Conservation (phyloP, 2,113 vertebrate species). For the Coracopsis vasa region DNA sequence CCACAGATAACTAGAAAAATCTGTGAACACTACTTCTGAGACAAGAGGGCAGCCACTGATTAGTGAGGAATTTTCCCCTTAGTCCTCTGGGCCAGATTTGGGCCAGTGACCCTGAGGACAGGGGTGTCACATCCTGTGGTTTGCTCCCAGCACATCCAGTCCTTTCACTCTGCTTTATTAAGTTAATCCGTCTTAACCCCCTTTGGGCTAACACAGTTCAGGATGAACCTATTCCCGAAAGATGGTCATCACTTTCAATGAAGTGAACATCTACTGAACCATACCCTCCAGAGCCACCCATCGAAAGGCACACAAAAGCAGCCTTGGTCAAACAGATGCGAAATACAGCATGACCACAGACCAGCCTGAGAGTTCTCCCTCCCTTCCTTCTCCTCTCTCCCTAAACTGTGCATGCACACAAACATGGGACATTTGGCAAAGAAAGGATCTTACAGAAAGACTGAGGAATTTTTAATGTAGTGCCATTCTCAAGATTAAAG, state of each 20-base stretch:
- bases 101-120: background rate
- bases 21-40: background rate
- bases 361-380: background rate
- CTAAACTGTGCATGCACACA: slow-evolving; percentile 22
- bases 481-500: slow-evolving; percentile 62
- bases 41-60: background rate
- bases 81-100: background rate
- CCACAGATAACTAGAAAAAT: background rate
- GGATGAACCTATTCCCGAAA: slow-evolving; percentile 35
- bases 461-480: slow-evolving; percentile 64
- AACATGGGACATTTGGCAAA: slow-evolving; percentile 60
- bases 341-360: background rate
- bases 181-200: slow-evolving; percentile 39
- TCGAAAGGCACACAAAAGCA: background rate
- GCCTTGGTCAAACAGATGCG: background rate
- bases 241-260: background rate
- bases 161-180: slow-evolving; percentile 33
- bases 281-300: slow-evolving; percentile 32
- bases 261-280: slow-evolving; percentile 37
- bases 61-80: background rate
- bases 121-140: background rate
- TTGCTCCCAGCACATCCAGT: background rate
- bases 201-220: background rate
- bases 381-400: background rate
- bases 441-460: slow-evolving; percentile 48